Conservation (phyloP, 2,888 invertebrate genomes). For the Julus scandinavius region DNA sequence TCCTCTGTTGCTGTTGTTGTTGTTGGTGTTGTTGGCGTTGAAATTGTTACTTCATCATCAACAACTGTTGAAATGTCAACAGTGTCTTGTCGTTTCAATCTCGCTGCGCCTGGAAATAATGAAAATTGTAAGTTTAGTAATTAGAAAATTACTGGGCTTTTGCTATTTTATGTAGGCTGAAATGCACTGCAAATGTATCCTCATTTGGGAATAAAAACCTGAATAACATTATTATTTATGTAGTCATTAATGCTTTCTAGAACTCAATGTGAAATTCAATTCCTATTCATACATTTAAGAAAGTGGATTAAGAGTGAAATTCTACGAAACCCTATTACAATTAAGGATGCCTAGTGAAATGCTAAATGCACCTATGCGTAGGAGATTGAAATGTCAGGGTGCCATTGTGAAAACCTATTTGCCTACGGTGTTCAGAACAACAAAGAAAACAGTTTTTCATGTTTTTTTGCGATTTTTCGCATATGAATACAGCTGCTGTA, state of each 20-base stretch:
- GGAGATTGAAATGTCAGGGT: not conserved
- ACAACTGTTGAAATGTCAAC: not conserved
- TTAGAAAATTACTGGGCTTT: not conserved
- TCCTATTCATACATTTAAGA: not conserved
- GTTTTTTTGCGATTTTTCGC: not conserved
- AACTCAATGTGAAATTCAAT: not conserved
- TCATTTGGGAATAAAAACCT: no score
- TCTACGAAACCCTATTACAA: not conserved
- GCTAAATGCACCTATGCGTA: not conserved
- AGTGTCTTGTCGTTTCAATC: slow-evolving; percentile 23
- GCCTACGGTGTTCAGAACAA: not conserved
- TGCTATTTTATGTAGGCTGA: no score
- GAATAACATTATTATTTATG: no score
- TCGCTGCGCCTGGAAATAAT: not conserved
- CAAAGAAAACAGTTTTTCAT: not conserved
- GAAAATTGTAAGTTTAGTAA: not conserved
- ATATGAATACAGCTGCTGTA: not conserved
- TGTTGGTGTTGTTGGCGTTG: not conserved
- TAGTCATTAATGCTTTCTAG: not conserved
- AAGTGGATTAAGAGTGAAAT: not conserved
- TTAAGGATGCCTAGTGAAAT: not conserved
- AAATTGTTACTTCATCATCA: not conserved
- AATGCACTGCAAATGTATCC: no score
- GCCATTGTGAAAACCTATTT: not conserved
- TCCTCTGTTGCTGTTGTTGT: slow-evolving; percentile 25